phyloP scores from a whole-genome alignment of 2,113 vertebrate species.

The Aspidoscelis tigris region DNA sequence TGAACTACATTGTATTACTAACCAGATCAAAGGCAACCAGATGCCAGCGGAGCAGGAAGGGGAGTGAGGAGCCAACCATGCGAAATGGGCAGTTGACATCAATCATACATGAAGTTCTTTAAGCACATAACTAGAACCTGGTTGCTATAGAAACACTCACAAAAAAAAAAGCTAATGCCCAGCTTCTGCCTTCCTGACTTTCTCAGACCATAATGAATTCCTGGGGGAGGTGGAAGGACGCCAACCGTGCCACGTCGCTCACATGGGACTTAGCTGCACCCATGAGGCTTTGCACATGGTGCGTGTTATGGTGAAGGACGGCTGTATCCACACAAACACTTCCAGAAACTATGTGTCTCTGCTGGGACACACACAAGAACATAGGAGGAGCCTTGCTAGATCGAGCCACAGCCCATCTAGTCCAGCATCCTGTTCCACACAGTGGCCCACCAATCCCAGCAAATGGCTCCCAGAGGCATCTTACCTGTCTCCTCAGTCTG shows the following conservation, averaged over 20 bases:
- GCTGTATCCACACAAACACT: neutral
- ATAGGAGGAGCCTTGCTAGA: too few species aligned
- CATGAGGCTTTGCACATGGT: neutral
- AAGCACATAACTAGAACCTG: slow-evolving; percentile 64
- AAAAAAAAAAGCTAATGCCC: slow-evolving; percentile 31
- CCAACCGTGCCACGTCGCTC: neutral
- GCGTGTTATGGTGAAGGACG: neutral
- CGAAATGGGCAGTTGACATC: slow-evolving; percentile 78
- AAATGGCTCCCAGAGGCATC: too few species aligned
- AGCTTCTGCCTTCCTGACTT: neutral
- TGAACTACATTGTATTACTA: slow-evolving; percentile 69
- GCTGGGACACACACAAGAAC: neutral
- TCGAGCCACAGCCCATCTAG: too few species aligned
- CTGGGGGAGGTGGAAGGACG: neutral
- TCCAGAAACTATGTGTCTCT: neutral
- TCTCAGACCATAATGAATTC: neutral
- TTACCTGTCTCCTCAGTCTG: too few species aligned
- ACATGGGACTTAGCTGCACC: neutral
- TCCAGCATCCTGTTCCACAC: too few species aligned
- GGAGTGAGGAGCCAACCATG: slow-evolving; percentile 58
- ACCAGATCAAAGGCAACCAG: slow-evolving; percentile 76
- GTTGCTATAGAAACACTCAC: slow-evolving; percentile 54
- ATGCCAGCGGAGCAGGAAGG: slow-evolving; percentile 66
- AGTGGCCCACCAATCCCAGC: too few species aligned
- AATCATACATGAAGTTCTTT: slow-evolving; percentile 74